These are phyloP conservation scores for Tiliacea aurago DNA, from an alignment of 2,888 invertebrate species.

Conservation along the genomic window DNA sequence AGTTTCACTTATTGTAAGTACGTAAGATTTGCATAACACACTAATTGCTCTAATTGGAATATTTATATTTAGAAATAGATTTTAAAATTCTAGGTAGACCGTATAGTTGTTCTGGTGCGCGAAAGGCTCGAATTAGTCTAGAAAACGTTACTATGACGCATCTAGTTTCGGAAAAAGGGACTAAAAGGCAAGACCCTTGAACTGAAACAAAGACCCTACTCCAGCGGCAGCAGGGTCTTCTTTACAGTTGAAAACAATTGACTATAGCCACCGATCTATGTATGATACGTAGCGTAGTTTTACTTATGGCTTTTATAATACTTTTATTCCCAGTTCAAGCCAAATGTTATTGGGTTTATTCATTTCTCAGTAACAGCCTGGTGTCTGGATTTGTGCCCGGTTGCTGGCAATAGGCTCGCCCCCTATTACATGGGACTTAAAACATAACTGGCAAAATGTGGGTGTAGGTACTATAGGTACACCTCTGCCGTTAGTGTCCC, in stretches of 20 bases:
- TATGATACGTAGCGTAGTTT: background rate
- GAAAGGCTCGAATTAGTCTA: background rate
- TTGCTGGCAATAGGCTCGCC: too few relatives aligned
- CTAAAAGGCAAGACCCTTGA: background rate
- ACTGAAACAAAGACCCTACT: too few relatives aligned
- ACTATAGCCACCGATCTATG: background rate
- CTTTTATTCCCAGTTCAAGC: too few relatives aligned
- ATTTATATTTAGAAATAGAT: constrained; percentile 52
- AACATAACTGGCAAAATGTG: too few relatives aligned
- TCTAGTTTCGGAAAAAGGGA: background rate
- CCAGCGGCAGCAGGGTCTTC: background rate
- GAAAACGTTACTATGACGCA: background rate
- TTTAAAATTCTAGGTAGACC: background rate
- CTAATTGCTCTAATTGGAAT: constrained; percentile 59
- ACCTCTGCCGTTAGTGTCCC: too few relatives aligned
- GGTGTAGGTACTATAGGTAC: too few relatives aligned
- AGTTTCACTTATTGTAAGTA: constrained; percentile 68
- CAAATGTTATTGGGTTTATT: too few relatives aligned
- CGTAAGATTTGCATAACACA: constrained; percentile 62
- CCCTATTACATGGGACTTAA: too few relatives aligned
- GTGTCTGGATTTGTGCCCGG: too few relatives aligned
- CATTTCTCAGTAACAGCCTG: too few relatives aligned
- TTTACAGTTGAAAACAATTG: background rate
- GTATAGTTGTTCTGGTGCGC: background rate
- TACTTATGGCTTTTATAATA: background rate